Percentiles rank a stretch among this genome's conserved stretches.
These are phyloP conservation scores for Drosophila birchii DNA, from an alignment of 2,888 invertebrate genomes.

Conservation along the genomic window DNA sequence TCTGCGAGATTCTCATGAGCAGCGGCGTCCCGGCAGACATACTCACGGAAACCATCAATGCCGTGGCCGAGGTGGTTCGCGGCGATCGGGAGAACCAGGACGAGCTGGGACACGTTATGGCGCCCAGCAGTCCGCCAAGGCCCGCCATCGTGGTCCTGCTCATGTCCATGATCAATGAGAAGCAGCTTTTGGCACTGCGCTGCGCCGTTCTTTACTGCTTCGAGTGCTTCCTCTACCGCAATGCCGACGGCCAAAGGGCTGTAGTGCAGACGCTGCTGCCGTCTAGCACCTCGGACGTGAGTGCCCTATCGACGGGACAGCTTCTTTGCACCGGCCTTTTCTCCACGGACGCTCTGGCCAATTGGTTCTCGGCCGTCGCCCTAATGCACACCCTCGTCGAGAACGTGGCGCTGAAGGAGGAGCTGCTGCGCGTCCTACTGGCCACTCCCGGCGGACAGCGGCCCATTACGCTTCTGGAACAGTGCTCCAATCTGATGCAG, in stretches of 20 bases:
- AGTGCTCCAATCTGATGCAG: conserved; percentile 93
- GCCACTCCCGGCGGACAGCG: conserved; percentile 93
- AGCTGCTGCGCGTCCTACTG: conserved; percentile 94
- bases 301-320: conserved; percentile 92
- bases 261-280: conserved; percentile 97
- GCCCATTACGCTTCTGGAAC: conserved; percentile 95
- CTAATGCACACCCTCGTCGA: conserved; percentile 95
- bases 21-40: conserved; percentile 98
- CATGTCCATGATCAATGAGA: conserved; percentile 99
- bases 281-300: conserved; percentile 90
- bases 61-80: conserved; percentile 95
- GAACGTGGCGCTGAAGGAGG: conserved; percentile 94
- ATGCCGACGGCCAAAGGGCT: conserved; percentile 94
- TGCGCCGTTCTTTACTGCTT: conserved; percentile 99
- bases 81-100: conserved; percentile 96
- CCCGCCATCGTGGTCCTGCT: conserved; percentile 97
- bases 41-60: conserved; percentile 97
- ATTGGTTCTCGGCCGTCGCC: conserved; percentile 98
- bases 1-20: conserved; percentile 97
- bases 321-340: conserved; percentile 96
- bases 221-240: conserved; percentile 97
- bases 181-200: conserved; percentile 95
- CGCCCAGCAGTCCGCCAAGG: conserved; percentile 96
- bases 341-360: conserved; percentile 93
- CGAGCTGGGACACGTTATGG: conserved; percentile 94